These are phyloP conservation scores for Lycodopsis pacificus DNA, from an alignment of 2,797 vertebrate genomes.

Conservation along the genomic window DNA sequence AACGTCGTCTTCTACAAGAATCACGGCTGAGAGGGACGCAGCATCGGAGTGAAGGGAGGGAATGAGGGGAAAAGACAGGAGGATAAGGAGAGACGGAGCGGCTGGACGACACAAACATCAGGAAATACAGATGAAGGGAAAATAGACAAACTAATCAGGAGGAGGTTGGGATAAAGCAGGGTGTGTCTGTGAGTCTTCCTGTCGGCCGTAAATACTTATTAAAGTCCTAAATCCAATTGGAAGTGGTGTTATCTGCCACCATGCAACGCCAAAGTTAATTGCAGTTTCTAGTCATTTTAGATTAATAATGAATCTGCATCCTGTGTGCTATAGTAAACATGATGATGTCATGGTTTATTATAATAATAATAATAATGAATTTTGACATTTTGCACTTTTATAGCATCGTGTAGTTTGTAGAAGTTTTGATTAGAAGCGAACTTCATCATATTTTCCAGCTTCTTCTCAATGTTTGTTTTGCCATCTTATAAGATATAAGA, in stretches of 20 bases:
- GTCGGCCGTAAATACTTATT: neutral
- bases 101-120: neutral
- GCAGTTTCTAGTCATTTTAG: neutral
- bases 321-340: neutral
- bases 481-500: no score
- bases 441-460: neutral
- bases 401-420: neutral
- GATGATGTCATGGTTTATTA: neutral
- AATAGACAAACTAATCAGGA: neutral
- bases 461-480: neutral
- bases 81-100: neutral
- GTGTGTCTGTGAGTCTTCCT: neutral
- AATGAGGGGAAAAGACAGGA: neutral
- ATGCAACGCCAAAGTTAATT: neutral
- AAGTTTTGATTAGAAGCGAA: no score
- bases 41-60: neutral
- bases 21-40: neutral
- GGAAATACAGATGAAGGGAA: neutral
- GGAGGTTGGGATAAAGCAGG: neutral
- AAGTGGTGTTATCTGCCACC: neutral
- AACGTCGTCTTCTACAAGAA: neutral
- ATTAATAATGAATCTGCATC: neutral
- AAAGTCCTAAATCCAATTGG: neutral
- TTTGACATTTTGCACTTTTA: neutral
- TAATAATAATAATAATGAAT: neutral